Conservation (phyloP, 2,113 vertebrate species). For the Alaudala cheleensis region DNA sequence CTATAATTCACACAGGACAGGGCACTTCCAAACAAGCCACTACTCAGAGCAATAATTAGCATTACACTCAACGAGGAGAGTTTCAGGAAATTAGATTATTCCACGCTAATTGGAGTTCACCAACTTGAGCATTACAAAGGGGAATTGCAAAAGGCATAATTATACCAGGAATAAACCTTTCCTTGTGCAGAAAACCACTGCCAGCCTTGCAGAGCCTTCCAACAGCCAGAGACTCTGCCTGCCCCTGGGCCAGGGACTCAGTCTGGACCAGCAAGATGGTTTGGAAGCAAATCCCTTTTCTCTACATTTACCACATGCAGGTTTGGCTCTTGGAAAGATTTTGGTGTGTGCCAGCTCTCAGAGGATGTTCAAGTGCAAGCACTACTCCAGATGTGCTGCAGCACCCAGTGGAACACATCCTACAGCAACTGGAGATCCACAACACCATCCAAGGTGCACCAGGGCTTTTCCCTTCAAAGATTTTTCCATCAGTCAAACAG, state of each 20-base stretch:
- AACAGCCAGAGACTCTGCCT: background rate
- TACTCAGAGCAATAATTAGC: background rate
- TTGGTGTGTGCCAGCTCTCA: background rate
- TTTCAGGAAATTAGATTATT: background rate
- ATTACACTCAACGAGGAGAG: background rate
- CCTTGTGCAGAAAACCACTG: background rate
- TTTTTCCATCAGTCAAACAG: background rate
- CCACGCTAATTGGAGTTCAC: background rate
- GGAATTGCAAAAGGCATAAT: background rate
- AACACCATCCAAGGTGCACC: rapidly evolving
- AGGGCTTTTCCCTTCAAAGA: background rate
- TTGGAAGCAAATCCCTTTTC: background rate
- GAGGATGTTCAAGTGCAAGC: background rate
- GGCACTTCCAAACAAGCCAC: background rate
- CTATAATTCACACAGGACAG: background rate
- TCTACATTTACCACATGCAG: background rate
- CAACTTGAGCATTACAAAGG: background rate
- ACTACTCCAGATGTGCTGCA: background rate
- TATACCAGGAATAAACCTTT: background rate
- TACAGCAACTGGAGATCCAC: background rate
- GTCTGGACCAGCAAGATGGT: background rate
- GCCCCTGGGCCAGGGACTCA: background rate
- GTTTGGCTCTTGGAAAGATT: background rate
- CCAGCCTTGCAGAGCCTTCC: background rate
- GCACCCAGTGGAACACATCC: background rate